These are phyloP conservation scores for Heliconius ethilla DNA, from an alignment of 2,888 invertebrate genomes.

Conservation along the genomic window DNA sequence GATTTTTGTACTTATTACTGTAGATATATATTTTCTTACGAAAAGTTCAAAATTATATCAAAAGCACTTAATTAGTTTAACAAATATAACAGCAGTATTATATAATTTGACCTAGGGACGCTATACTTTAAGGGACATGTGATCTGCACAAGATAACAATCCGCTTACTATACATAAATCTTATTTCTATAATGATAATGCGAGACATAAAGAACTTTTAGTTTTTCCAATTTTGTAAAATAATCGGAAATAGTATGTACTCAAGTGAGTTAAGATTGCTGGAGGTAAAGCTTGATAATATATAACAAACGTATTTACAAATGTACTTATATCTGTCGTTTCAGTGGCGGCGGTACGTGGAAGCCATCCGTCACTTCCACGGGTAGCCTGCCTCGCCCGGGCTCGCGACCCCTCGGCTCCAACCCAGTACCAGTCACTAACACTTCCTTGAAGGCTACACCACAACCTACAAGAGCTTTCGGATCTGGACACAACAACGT, in stretches of 20 bases:
- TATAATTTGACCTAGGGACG: background rate
- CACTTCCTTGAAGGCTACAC: constrained; percentile 91
- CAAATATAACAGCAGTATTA: background rate
- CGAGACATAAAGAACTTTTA: background rate
- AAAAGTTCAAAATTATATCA: background rate
- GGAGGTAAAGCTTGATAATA: background rate
- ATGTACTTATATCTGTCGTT: constrained; percentile 17
- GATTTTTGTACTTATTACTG: background rate
- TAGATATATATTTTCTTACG: background rate
- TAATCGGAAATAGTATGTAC: background rate
- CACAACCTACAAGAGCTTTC: constrained; percentile 86
- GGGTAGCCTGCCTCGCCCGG: constrained; percentile 85
- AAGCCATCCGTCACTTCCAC: constrained; percentile 93
- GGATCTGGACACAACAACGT: constrained; percentile 94
- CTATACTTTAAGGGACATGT: background rate
- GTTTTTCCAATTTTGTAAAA: background rate
- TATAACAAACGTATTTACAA: background rate
- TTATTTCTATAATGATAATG: background rate
- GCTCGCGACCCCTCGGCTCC: constrained; percentile 74
- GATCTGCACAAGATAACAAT: background rate
- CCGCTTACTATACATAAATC: background rate
- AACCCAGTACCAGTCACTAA: constrained; percentile 89
- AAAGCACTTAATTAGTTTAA: background rate
- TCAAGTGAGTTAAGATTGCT: background rate
- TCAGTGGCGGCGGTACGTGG: constrained; percentile 95